phyloP scores from a whole-genome alignment of 2,113 vertebrate genomes.

The Microcebus ravelobensis region DNA sequence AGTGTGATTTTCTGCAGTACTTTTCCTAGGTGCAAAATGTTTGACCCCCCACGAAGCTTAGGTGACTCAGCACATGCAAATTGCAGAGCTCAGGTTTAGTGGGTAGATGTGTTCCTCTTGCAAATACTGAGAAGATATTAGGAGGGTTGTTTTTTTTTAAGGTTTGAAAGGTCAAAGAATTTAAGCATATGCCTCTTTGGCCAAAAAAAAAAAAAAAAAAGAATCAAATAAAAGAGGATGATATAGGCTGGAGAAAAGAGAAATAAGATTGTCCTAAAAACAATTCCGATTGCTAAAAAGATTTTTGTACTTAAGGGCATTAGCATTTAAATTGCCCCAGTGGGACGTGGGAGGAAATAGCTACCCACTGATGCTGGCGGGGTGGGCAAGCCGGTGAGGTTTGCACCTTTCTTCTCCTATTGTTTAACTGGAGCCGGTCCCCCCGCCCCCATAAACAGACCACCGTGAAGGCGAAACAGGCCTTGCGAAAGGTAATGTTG shows the following conservation, averaged over 20 bases:
- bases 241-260: background rate
- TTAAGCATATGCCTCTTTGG: background rate
- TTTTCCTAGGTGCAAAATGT: conserved; percentile 13
- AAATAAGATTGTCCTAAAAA: conserved; percentile 30
- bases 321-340: conserved; percentile 66
- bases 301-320: background rate
- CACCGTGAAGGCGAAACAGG: background rate
- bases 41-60: background rate
- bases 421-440: background rate
- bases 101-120: background rate
- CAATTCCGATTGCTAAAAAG: background rate
- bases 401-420: background rate
- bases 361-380: background rate
- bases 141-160: background rate
- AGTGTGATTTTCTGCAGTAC: background rate
- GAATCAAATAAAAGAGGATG: background rate
- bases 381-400: background rate
- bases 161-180: conserved; percentile 9
- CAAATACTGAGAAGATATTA: background rate
- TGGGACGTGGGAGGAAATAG: background rate
- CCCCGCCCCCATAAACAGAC: background rate
- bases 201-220: background rate
- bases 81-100: background rate
- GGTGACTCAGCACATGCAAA: conserved; percentile 53
- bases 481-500: background rate